Conservation (phyloP, 2,113 vertebrate species). For the Sapajus apella region DNA sequence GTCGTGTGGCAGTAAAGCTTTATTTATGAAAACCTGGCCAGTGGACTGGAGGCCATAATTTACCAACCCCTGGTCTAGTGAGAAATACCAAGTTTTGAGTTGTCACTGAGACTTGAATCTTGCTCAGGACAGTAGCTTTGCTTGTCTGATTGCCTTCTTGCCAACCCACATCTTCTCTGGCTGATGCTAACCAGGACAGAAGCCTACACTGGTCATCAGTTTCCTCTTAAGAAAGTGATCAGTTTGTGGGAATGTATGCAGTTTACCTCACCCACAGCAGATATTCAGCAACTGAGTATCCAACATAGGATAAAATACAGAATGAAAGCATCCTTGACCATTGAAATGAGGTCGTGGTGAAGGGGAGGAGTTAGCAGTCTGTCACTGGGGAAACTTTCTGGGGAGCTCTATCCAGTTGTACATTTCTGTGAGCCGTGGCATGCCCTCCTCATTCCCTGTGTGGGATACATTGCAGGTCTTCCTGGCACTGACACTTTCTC, state of each 20-base stretch:
- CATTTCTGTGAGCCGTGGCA: neutral
- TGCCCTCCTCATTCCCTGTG: neutral
- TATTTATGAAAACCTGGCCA: neutral
- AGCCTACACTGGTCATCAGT: neutral
- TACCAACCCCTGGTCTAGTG: neutral
- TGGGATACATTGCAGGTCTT: neutral
- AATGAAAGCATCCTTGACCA: neutral
- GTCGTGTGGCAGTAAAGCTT: neutral
- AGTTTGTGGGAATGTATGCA: neutral
- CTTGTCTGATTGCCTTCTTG: neutral
- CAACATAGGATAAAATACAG: neutral
- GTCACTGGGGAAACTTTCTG: neutral
- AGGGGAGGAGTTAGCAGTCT: neutral
- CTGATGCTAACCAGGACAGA: rapidly evolving
- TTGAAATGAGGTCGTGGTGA: neutral
- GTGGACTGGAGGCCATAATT: neutral
- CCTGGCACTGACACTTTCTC: neutral
- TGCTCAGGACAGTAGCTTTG: neutral
- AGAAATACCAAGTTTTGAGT: neutral
- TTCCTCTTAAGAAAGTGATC: neutral
- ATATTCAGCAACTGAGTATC: neutral
- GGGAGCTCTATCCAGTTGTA: neutral
- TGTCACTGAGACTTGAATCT: neutral
- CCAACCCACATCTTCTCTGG: neutral
- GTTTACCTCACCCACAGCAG: neutral